These are phyloP conservation scores for Parnassius smintheus DNA, from an alignment of 2,888 invertebrate genomes.

Conservation along the genomic window DNA sequence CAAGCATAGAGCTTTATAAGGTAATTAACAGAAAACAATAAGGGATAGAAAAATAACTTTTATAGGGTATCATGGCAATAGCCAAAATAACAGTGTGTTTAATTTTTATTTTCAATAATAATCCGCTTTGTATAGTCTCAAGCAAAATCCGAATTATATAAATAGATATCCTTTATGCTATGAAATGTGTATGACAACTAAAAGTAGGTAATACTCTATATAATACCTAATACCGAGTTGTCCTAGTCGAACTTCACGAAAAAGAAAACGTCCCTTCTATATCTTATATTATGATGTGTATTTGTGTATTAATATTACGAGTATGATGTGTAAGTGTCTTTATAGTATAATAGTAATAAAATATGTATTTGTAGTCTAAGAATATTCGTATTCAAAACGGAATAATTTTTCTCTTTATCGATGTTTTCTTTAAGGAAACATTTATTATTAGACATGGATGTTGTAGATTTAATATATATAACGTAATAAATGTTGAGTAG, in stretches of 20 bases:
- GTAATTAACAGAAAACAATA: too few species aligned
- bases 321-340: neutral
- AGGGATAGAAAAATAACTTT: too few species aligned
- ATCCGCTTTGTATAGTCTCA: constrained; percentile 23
- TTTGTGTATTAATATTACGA: too few species aligned
- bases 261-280: constrained; percentile 15
- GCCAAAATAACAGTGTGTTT: neutral
- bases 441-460: too few species aligned
- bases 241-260: too few species aligned
- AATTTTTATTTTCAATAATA: neutral
- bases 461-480: too few species aligned
- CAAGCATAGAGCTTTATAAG: too few species aligned
- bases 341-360: neutral
- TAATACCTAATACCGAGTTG: too few species aligned
- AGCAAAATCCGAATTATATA: constrained; percentile 25
- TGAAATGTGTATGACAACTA: too few species aligned
- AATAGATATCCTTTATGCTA: constrained; percentile 8
- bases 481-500: too few species aligned
- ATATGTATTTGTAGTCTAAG: constrained; percentile 5
- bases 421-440: too few species aligned
- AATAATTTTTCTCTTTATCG: neutral
- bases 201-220: too few species aligned
- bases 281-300: constrained; percentile 4
- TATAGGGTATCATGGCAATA: neutral
- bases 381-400: neutral